These are phyloP conservation scores for Pectinophora gossypiella DNA, from an alignment of 1,140 invertebrate species.

Conservation along the genomic window DNA sequence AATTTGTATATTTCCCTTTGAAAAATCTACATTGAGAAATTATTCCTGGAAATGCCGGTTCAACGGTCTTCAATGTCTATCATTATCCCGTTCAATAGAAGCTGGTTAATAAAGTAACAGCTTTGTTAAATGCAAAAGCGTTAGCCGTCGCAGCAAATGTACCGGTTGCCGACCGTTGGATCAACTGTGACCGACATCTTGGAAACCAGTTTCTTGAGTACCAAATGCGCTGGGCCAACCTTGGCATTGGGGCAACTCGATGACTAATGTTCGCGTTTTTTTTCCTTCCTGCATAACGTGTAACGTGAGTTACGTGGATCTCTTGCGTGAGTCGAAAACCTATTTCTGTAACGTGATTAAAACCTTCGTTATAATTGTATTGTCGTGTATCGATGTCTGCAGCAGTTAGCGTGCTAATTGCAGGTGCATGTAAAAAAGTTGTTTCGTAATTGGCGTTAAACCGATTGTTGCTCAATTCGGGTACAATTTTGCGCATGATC, in stretches of 20 bases:
- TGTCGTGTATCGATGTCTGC: no score
- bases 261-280: conserved; percentile 38
- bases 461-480: not conserved
- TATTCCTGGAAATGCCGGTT: not conserved
- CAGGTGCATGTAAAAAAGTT: not conserved
- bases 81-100: conserved; percentile 11
- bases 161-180: conserved; percentile 20
- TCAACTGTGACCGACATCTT: conserved; percentile 31
- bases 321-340: not conserved
- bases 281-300: conserved; percentile 10
- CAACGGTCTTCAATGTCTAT: not conserved
- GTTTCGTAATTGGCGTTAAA: conserved; percentile 1
- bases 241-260: conserved; percentile 55
- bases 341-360: no score
- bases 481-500: conserved; percentile 3
- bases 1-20: no score
- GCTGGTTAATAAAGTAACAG: conserved; percentile 8
- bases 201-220: conserved; percentile 39
- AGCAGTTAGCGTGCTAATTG: not conserved
- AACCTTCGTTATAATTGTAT: no score
- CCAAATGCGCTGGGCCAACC: conserved; percentile 36
- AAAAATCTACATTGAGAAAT: no score
- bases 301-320: not conserved
- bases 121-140: not conserved
- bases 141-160: not conserved